Evolutionary conservation across 1,140 invertebrate species (phyloP), one percentile per base, ranked within the genome.

Genomic region (Cataglyphis hispanica): DNA sequence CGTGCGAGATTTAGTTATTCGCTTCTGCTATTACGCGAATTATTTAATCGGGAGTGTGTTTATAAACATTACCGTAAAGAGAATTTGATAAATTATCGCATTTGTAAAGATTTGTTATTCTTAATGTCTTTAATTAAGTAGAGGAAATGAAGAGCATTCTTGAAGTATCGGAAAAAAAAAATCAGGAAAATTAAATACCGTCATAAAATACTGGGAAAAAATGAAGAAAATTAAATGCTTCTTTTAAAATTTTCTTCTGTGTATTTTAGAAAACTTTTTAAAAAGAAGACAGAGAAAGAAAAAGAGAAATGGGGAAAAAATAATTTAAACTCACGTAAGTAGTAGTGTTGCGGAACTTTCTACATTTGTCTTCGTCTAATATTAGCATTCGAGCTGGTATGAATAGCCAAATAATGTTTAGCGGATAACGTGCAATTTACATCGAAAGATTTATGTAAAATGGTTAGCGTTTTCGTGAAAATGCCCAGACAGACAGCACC

Each of bases 391-490:
- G 8, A 22, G 8, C 7, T 16, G 43, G 43, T 53, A 11, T 58
- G 37, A 70, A 70, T 70, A 31, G 56, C 19, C 5, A 19, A 6
- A 22, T 40, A 31, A 80, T 69, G 37, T 81, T 81, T 70, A 70
- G 25, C 19, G 11, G 31, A 70, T 58, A 70, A 53, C 25, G 25
- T 60, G 19, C 31, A 70, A 70, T 70, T 72, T 74, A 61, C 56
- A 13, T 83, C 19, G 27, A 83, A 83, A 22, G 56, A 83, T 83
- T 72, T 60, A 46, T 83, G 56, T 53, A 60, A 8, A 60, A 34
- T 83, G 56, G 27, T 56, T 56, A 56, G 22, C 34, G 64, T 56
- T 80, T 53, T 19, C 64, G 64, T 27, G 77, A 40, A 69, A 70
- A 56, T 56, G 43, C 34, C 40, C 50, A 40, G 64, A 80, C 37